phyloP scores from a whole-genome alignment of 2,113 vertebrate species.

The Istiophorus platypterus region DNA sequence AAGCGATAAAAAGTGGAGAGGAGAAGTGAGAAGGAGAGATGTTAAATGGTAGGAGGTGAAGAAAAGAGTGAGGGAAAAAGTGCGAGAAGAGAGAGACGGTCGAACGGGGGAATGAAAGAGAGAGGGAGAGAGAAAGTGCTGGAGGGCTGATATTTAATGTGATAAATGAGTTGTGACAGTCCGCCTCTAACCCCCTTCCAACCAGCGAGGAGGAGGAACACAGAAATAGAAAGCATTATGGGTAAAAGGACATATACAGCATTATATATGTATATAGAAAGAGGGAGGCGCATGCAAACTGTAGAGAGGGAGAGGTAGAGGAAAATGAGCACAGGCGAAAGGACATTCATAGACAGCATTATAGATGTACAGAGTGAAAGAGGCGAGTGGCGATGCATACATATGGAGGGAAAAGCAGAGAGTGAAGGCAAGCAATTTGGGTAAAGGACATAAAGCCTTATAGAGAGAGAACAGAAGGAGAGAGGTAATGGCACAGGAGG shows the following conservation, averaged over 20 bases:
- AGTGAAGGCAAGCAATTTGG: constrained; percentile 63
- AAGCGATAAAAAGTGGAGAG: constrained; percentile 60
- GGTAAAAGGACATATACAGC: constrained; percentile 73
- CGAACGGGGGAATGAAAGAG: constrained; percentile 49
- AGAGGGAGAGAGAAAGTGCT: constrained; percentile 73
- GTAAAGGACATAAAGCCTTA: constrained; percentile 66
- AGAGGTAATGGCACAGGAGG: constrained; percentile 35
- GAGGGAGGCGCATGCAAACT: constrained; percentile 10
- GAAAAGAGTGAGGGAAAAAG: constrained; percentile 59
- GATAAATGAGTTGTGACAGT: constrained; percentile 88
- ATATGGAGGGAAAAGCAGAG: constrained; percentile 51
- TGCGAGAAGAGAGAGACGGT: constrained; percentile 54
- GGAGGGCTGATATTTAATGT: constrained; percentile 87
- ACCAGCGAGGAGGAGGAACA: constrained; percentile 81
- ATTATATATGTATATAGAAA: constrained; percentile 72
- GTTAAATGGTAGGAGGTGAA: constrained; percentile 71
- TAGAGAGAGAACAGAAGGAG: constrained; percentile 47
- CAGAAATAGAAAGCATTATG: constrained; percentile 83
- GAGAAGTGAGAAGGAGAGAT: constrained; percentile 68
- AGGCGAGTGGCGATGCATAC: constrained; percentile 64
- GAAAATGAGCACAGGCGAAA: constrained; percentile 53
- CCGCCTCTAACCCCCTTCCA: constrained; percentile 81
- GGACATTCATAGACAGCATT: constrained; percentile 65
- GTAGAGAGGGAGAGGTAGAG: constrained; percentile 22
- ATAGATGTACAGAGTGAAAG: constrained; percentile 62